Evolutionary conservation across 2,113 vertebrate genomes (phyloP).

Genomic region (Callocephalon fimbriatum): DNA sequence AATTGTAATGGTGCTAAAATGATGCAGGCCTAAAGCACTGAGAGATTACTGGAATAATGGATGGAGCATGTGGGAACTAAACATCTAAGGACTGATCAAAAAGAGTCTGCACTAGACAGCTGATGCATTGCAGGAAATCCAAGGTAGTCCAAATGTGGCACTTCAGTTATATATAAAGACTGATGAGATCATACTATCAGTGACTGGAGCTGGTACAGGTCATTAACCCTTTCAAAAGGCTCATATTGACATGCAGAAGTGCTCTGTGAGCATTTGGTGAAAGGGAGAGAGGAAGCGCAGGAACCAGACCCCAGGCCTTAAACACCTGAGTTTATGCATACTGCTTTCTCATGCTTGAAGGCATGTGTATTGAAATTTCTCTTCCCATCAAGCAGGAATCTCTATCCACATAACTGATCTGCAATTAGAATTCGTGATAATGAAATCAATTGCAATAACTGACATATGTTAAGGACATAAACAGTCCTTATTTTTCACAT

Average conservation of each 20-base stretch:
- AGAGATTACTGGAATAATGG: background rate
- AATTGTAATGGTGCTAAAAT: background rate
- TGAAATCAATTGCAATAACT: background rate
- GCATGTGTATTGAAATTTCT: background rate
- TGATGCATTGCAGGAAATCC: background rate
- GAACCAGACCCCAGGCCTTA: background rate
- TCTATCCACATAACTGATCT: background rate
- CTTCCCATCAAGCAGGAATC: background rate
- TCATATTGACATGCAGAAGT: background rate
- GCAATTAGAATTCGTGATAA: background rate
- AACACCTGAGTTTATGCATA: background rate
- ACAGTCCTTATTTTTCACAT: background rate
- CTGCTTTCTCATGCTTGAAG: background rate
- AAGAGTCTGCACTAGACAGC: background rate
- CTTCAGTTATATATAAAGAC: background rate
- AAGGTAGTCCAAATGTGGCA: background rate
- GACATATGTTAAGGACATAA: background rate
- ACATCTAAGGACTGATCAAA: background rate
- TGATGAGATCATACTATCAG: background rate
- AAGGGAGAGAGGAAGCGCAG: background rate
- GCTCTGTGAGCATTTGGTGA: background rate
- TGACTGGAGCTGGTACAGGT: background rate
- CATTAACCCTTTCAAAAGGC: background rate
- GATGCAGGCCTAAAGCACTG: background rate
- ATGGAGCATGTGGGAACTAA: background rate